phyloP scores from a whole-genome alignment of 1,140 invertebrate genomes.

The Stegodyphus dumicola region DNA sequence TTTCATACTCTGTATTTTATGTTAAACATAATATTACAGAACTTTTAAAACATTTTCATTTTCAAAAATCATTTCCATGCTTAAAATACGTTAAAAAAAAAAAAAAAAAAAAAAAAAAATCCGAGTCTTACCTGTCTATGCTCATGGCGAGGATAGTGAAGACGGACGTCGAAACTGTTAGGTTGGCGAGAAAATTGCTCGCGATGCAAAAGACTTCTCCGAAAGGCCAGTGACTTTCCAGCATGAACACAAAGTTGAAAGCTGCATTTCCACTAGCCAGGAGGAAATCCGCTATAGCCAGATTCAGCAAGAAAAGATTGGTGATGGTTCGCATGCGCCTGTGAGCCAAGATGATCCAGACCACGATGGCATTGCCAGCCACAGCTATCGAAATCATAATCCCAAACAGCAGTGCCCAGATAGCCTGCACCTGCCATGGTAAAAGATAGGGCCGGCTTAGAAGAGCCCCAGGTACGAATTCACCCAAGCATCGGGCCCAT shows the following conservation, averaged over 20 bases:
- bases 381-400: slow-evolving; percentile 82
- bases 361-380: slow-evolving; percentile 85
- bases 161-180: slow-evolving; percentile 88
- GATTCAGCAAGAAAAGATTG: slow-evolving; percentile 67
- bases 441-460: slow-evolving; percentile 45
- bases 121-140: slow-evolving; percentile 85
- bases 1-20: no score
- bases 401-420: slow-evolving; percentile 63
- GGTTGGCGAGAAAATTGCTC: slow-evolving; percentile 89
- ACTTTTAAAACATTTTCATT: no score
- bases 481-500: slow-evolving; percentile 49
- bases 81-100: no score
- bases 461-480: slow-evolving; percentile 24
- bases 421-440: slow-evolving; percentile 45
- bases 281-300: slow-evolving; percentile 66
- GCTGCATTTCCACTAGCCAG: slow-evolving; percentile 70
- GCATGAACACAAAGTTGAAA: slow-evolving; percentile 71
- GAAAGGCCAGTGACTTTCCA: slow-evolving; percentile 82
- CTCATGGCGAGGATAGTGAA: slow-evolving; percentile 94
- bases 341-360: slow-evolving; percentile 88
- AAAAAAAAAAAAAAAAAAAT: no score
- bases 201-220: slow-evolving; percentile 85
- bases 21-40: no score
- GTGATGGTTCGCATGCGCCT: slow-evolving; percentile 71
- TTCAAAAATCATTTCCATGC: no score